Percentiles rank a stretch among this genome's conserved stretches.
phyloP scores from a whole-genome alignment of 2,797 vertebrate species.

The Peromyscus eremicus region DNA sequence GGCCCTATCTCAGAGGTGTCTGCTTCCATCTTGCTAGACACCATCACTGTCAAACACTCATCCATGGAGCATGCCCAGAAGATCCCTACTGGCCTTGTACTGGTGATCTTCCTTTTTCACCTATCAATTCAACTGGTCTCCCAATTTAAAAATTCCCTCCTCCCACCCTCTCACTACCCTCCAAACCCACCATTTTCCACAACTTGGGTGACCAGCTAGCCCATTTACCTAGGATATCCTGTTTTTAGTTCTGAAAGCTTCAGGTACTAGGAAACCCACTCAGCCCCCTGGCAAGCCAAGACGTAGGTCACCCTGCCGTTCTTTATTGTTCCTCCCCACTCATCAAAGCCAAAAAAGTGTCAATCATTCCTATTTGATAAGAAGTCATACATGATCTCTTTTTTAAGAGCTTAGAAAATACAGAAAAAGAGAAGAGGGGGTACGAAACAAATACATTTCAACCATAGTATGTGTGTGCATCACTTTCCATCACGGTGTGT shows the following conservation, averaged over 20 bases:
- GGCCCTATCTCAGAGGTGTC: neutral
- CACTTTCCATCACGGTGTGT: neutral
- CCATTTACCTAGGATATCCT: neutral
- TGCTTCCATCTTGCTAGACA: rapidly evolving
- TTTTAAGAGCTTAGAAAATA: conserved; percentile 45
- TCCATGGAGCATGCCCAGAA: rapidly evolving
- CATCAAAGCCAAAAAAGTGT: neutral
- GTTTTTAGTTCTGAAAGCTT: neutral
- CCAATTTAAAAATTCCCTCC: neutral
- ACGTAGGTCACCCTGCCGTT: neutral
- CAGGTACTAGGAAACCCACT: neutral
- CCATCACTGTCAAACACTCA: neutral
- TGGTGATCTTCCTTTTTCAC: neutral
- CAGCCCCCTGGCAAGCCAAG: neutral
- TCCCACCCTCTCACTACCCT: neutral
- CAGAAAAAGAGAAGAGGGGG: conserved; percentile 10
- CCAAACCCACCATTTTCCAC: neutral
- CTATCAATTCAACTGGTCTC: neutral
- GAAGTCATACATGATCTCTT: neutral
- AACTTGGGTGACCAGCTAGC: neutral
- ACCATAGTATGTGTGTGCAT: neutral
- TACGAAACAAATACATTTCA: neutral
- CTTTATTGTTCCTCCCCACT: neutral
- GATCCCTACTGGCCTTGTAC: neutral
- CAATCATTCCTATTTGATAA: neutral